Percentiles rank a stretch among this genome's conserved stretches.
Evolutionary conservation across 2,888 invertebrate species (phyloP).

Genomic region (Callyntrura guangdongensis): DNA sequence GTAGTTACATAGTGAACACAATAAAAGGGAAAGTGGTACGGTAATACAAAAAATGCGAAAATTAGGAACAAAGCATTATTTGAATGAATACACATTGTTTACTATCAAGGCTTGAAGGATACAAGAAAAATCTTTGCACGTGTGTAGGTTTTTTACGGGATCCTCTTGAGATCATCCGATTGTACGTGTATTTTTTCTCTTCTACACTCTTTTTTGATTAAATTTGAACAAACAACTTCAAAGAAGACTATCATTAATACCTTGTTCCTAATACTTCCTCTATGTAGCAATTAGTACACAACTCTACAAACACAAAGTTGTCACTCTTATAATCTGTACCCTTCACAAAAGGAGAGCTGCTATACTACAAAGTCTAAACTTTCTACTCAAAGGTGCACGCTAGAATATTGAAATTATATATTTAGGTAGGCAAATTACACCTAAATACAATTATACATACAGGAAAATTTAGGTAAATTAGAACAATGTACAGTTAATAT

Average conservation of each 20-base stretch:
- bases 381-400: slow-evolving; percentile 38
- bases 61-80: not conserved
- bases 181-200: not conserved
- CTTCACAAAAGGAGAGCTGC: not conserved
- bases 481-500: no score
- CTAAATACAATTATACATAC: not conserved
- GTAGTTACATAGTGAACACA: not conserved
- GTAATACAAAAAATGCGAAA: not conserved
- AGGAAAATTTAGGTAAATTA: not conserved
- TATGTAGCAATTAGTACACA: no score
- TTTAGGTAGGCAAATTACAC: not conserved
- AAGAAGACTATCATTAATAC: slow-evolving; percentile 25
- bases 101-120: no score
- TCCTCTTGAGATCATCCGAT: no score
- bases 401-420: not conserved
- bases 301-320: no score
- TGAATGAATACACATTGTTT: no score
- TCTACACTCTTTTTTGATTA: not conserved
- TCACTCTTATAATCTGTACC: no score
- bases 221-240: not conserved
- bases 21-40: not conserved
- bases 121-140: not conserved
- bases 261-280: not conserved
- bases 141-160: no score
- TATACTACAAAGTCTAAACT: not conserved